These are phyloP conservation scores for Schizopygopsis malacanthus DNA, from an alignment of 2,797 vertebrate genomes.

Conservation along the genomic window DNA sequence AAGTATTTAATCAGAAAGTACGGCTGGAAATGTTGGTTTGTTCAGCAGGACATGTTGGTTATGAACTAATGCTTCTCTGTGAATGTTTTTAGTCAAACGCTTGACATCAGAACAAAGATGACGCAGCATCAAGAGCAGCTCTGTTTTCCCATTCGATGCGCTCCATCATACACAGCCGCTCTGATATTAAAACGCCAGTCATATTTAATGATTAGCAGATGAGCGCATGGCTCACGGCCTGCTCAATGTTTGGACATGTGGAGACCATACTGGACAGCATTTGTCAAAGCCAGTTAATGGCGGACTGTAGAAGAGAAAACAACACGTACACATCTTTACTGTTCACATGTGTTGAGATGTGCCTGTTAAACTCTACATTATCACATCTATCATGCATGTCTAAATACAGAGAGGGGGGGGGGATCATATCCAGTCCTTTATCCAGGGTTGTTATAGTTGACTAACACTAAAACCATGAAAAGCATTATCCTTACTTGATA, in stretches of 20 bases:
- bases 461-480: neutral
- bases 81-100: neutral
- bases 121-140: constrained; percentile 3
- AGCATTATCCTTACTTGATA: too few species aligned
- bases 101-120: neutral
- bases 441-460: neutral
- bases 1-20: neutral
- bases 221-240: constrained; percentile 35
- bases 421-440: neutral
- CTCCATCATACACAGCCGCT: constrained; percentile 18
- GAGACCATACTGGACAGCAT: constrained; percentile 42
- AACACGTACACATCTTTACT: neutral
- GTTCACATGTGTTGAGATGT: neutral
- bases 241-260: constrained; percentile 44
- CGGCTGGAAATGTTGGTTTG: neutral
- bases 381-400: neutral
- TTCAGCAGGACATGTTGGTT: neutral
- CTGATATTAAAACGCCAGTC: constrained; percentile 45
- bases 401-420: neutral
- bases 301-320: constrained; percentile 33
- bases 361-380: neutral
- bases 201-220: constrained; percentile 54
- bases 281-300: constrained; percentile 14
- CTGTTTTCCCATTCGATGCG: constrained; percentile 17
- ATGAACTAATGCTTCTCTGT: neutral